Evolutionary conservation across 1,140 invertebrate species (phyloP).

Genomic region (Papilio machaon): DNA sequence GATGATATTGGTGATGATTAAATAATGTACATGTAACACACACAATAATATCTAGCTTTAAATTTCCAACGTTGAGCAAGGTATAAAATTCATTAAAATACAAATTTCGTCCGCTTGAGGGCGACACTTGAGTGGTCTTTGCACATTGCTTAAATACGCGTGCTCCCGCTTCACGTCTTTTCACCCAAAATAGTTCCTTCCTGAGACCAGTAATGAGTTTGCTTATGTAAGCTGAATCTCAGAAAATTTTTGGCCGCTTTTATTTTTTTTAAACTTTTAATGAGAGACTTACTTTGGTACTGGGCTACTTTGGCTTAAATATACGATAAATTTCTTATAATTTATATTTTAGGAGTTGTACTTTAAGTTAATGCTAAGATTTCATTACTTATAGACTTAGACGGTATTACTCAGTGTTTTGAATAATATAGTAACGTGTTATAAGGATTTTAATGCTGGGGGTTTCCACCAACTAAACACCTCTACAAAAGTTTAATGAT

Average conservation of each 20-base stretch:
- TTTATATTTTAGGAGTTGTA: constrained; percentile 3
- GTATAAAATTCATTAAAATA: constrained; percentile 16
- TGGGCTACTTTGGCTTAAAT: constrained; percentile 16
- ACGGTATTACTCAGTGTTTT: not conserved
- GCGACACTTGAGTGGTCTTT: constrained; percentile 10
- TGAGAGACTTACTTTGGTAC: constrained; percentile 12
- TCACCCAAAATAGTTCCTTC: constrained; percentile 32
- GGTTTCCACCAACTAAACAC: too few species aligned
- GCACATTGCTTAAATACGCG: constrained; percentile 27
- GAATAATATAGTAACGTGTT: not conserved
- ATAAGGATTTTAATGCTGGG: too few species aligned
- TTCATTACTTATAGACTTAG: not conserved
- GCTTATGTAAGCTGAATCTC: constrained; percentile 23
- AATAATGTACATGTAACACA: too few species aligned
- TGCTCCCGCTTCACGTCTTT: constrained; percentile 27
- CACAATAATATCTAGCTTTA: not conserved
- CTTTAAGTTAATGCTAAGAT: not conserved
- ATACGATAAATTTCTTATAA: constrained; percentile 29
- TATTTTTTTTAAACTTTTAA: constrained; percentile 21
- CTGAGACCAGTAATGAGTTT: constrained; percentile 33
- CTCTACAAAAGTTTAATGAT: too few species aligned
- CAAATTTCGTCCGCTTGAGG: constrained; percentile 12
- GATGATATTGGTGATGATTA: not conserved
- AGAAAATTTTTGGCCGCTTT: constrained; percentile 5
- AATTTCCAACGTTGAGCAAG: not conserved